Evolutionary conservation across 2,888 invertebrate genomes (phyloP), one percentile per base, ranked within the genome.

Genomic region (Dynastes grantii): DNA sequence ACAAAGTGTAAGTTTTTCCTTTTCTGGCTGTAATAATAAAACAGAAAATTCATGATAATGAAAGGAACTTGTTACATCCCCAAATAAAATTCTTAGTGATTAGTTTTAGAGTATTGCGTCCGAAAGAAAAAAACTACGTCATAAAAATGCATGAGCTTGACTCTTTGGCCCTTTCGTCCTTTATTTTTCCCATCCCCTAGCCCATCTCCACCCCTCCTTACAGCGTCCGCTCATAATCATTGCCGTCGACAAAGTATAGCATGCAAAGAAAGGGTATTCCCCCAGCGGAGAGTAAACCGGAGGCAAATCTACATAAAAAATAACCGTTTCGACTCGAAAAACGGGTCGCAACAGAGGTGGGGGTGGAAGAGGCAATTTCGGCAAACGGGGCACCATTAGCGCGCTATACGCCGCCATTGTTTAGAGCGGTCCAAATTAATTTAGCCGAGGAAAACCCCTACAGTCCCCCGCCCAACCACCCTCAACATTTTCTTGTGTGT

Each of bases 391-490:
- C 6, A 88, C 89, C 89, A 89, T 89, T 89, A 89, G 88, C 87
- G 87, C 86, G 87, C 87, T 37, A 73, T 45, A 45, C 37, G 27
- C 88, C 87, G 87, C 88, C 88, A 89, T 90, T 90, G 90, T 90
- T 90, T 89, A 89, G 89, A 88, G 86, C 86, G 86, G 88, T 45
- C 87, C 89, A 90, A 90, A 90, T 90, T 90, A 90, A 73, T 73
- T 73, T 73, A 55, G 58, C 37, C 58, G 8, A 45, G 11, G 45
- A 16, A 11, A 37, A 40, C 58, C 58, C 45, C 58, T 61, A 27
- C 2, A 87, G 85, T 85, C 86, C 85, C 84, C 81, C 81, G 76
- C 80, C 76, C 82, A 79, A 83, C 80, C 76, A 76, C 67, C 67
- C 61, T 76, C 64, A 73, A 53, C 76, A 76, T 70, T 65, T 73